Conservation (phyloP, 2,888 invertebrate species). For the Callinectes sapidus region DNA sequence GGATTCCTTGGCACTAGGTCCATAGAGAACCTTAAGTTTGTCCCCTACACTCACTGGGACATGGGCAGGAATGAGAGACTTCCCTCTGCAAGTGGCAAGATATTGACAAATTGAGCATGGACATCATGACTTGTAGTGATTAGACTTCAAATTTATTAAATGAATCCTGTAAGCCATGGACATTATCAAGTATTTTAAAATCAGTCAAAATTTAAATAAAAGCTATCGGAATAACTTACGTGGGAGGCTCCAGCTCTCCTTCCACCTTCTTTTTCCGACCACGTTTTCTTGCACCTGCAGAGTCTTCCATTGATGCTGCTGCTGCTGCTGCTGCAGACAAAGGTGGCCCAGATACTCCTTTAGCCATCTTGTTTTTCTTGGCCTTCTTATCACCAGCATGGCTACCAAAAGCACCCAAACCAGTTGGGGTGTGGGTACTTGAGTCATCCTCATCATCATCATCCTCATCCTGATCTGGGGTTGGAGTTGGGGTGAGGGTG, state of each 20-base stretch:
- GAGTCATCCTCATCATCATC: slow-evolving; percentile 50
- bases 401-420: slow-evolving; percentile 10
- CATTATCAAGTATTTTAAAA: too few relatives aligned
- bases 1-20: slow-evolving; percentile 72
- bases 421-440: slow-evolving; percentile 34
- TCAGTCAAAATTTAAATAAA: too few relatives aligned
- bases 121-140: background rate
- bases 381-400: slow-evolving; percentile 40
- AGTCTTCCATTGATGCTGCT: slow-evolving; percentile 30
- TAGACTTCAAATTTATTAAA: background rate
- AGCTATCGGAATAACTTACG: slow-evolving; percentile 43
- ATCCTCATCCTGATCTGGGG: slow-evolving; percentile 33
- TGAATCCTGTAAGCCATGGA: background rate
- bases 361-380: slow-evolving; percentile 32
- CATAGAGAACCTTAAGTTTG: slow-evolving; percentile 71
- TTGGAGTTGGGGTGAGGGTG: slow-evolving; percentile 52
- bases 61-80: slow-evolving; percentile 62
- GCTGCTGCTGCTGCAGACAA: background rate
- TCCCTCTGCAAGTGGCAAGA: slow-evolving; percentile 46
- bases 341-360: background rate
- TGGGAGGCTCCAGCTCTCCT: slow-evolving; percentile 54
- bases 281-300: slow-evolving; percentile 57
- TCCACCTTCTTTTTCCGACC: slow-evolving; percentile 71
- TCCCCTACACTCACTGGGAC: slow-evolving; percentile 72
- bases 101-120: too few relatives aligned